Evolutionary conservation across 1,140 invertebrate species (phyloP).

Genomic region (Monochamus saltuarius): DNA sequence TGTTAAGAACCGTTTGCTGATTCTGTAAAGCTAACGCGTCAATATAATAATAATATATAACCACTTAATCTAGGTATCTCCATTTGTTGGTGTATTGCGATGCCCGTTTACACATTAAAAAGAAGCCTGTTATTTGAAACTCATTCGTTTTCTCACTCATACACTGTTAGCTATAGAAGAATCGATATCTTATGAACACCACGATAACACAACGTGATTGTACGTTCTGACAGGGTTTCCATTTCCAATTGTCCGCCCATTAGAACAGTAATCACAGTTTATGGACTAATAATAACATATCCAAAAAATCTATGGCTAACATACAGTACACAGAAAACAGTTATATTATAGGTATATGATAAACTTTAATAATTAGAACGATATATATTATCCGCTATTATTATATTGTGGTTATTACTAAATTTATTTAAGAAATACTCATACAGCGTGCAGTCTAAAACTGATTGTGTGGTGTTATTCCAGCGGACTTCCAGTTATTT

Average conservation of each 20-base stretch:
- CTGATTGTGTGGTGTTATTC: slow-evolving; percentile 53
- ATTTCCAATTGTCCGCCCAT: slow-evolving; percentile 15
- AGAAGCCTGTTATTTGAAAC: slow-evolving; percentile 3
- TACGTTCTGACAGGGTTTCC: slow-evolving; percentile 40
- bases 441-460: slow-evolving; percentile 52
- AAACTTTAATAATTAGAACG: slow-evolving; percentile 44
- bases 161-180: slow-evolving; percentile 42
- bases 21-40: no score
- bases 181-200: slow-evolving; percentile 49
- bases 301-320: slow-evolving; percentile 46
- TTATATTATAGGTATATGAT: slow-evolving; percentile 42
- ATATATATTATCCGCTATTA: slow-evolving; percentile 39
- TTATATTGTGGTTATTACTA: slow-evolving; percentile 40
- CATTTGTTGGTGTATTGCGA: background rate
- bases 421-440: slow-evolving; percentile 51
- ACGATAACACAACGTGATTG: slow-evolving; percentile 50
- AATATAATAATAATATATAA: no score
- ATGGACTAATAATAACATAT: slow-evolving; percentile 47
- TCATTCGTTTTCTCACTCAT: slow-evolving; percentile 27
- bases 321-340: slow-evolving; percentile 47
- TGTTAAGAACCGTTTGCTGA: no score
- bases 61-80: slow-evolving; percentile 6
- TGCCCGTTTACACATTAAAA: slow-evolving; percentile 6
- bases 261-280: slow-evolving; percentile 47
- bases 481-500: slow-evolving; percentile 13